Conservation (phyloP, 2,888 invertebrate genomes). For the Quadroppia sp. region DNA sequence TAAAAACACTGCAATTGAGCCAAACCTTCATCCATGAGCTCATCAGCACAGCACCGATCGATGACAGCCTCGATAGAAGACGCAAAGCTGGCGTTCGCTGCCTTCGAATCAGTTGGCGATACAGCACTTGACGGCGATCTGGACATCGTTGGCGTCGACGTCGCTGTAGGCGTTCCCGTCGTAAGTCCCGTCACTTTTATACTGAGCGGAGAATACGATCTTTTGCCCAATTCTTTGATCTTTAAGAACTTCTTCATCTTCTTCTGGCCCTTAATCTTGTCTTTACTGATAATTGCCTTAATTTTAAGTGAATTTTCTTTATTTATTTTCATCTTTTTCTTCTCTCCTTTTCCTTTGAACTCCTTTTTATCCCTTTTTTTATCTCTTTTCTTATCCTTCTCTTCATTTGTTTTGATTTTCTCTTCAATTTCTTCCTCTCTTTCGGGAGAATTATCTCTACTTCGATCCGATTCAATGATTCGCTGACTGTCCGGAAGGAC, state of each 20-base stretch:
- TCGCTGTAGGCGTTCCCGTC: slow-evolving; percentile 38
- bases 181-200: slow-evolving; percentile 36
- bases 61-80: slow-evolving; percentile 13
- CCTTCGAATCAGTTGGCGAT: not conserved
- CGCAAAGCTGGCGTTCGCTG: not conserved
- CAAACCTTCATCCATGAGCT: not conserved
- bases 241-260: slow-evolving; percentile 12
- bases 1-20: no score
- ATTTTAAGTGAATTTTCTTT: slow-evolving; percentile 16
- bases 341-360: slow-evolving; percentile 15
- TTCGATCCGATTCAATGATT: slow-evolving; percentile 25
- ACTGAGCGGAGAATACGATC: slow-evolving; percentile 20
- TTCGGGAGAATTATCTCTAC: slow-evolving; percentile 41
- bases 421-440: slow-evolving; percentile 43
- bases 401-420: slow-evolving; percentile 40
- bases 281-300: slow-evolving; percentile 32
- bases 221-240: slow-evolving; percentile 15
- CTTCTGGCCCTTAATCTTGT: slow-evolving; percentile 31
- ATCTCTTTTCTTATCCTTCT: slow-evolving; percentile 43
- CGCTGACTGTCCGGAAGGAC: slow-evolving; percentile 37
- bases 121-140: slow-evolving; percentile 1
- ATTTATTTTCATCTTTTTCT: slow-evolving; percentile 41
- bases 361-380: slow-evolving; percentile 44
- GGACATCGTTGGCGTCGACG: slow-evolving; percentile 32
- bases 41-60: not conserved